These are phyloP conservation scores for Gallinago nigripennis DNA, from an alignment of 2,797 vertebrate species.

Conservation along the genomic window DNA sequence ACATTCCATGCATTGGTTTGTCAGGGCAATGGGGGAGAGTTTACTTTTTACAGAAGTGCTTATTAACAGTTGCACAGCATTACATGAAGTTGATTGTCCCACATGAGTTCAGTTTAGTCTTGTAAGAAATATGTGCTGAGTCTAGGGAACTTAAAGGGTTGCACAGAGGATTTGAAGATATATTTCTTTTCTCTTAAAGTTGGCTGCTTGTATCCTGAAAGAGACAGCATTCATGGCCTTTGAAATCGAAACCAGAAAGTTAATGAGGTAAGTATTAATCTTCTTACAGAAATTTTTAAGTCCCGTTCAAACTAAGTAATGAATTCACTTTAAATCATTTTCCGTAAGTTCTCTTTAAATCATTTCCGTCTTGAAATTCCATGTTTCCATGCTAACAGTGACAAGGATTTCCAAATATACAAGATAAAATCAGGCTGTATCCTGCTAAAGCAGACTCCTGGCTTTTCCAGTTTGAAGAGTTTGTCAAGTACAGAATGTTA, in stretches of 20 bases:
- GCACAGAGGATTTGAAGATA: neutral
- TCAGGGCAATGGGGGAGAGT: neutral
- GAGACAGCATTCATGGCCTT: neutral
- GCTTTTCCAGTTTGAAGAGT: neutral
- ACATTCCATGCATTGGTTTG: neutral
- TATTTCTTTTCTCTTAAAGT: neutral
- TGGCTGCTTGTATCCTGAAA: neutral
- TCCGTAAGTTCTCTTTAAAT: neutral
- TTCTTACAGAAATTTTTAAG: slow-evolving; percentile 12
- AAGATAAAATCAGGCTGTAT: neutral
- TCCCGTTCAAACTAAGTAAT: slow-evolving; percentile 24
- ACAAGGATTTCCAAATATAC: neutral
- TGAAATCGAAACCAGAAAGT: slow-evolving; percentile 15
- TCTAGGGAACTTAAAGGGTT: neutral
- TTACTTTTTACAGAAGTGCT: neutral
- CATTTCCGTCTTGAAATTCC: neutral
- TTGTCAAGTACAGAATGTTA: neutral
- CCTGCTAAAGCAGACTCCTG: neutral
- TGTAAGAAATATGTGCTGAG: neutral
- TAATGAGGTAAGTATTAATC: slow-evolving; percentile 36
- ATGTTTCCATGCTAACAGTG: neutral
- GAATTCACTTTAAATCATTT: slow-evolving; percentile 41
- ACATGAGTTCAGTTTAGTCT: neutral
- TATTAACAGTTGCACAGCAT: neutral
- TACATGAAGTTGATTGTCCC: neutral